Percentiles rank a stretch among this genome's conserved stretches.
phyloP scores from a whole-genome alignment of 64 coral and sea anemone species.

The Platygyra sinensis region DNA sequence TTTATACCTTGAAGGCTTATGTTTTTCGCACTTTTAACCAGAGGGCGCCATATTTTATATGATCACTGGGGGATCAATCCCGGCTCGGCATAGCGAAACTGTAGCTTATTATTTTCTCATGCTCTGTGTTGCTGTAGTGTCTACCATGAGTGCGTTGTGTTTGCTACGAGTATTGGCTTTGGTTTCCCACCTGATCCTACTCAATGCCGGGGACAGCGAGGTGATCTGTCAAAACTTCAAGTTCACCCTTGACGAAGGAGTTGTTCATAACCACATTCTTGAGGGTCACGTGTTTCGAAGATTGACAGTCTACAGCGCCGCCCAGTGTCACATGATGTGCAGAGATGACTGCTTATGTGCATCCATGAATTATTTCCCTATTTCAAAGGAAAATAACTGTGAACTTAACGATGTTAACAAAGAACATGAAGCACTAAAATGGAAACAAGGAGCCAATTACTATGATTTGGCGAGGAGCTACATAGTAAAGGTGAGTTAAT shows the following conservation, averaged over 20 bases:
- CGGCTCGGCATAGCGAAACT: too few relatives aligned
- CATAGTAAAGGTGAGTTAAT: background rate
- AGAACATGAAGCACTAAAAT: background rate
- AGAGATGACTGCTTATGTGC: background rate
- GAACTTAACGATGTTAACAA: background rate
- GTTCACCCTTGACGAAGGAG: background rate
- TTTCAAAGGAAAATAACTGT: background rate
- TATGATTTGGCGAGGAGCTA: background rate
- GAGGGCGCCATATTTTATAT: too few relatives aligned
- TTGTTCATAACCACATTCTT: background rate
- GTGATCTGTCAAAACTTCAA: background rate
- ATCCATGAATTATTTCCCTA: background rate
- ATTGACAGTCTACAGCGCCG: background rate
- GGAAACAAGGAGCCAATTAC: background rate
- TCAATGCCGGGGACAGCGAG: background rate
- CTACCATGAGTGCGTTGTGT: background rate
- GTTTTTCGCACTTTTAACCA: too few relatives aligned
- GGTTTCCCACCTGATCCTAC: background rate
- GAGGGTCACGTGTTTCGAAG: background rate
- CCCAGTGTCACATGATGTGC: background rate
- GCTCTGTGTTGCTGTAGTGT: too few relatives aligned
- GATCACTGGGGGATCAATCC: too few relatives aligned
- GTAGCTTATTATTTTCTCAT: too few relatives aligned
- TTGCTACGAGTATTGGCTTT: too few relatives aligned
- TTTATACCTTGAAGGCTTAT: too few relatives aligned